Evolutionary conservation across 2,888 invertebrate genomes (phyloP).

Genomic region (Rhopalosiphum nymphaeae): DNA sequence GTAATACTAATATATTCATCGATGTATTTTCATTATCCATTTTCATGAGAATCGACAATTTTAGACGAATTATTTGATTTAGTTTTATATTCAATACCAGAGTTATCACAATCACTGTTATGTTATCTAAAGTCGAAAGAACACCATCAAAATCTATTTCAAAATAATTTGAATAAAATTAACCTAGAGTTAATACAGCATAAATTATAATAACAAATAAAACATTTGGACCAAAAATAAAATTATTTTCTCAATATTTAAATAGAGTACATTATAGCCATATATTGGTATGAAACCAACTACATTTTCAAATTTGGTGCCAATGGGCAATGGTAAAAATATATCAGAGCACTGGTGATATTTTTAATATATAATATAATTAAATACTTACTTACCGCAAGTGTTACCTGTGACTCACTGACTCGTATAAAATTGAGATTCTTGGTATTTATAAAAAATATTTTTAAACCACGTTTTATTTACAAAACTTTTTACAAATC

Average conservation of each 20-base stretch:
- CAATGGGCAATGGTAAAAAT: neutral
- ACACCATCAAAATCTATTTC: neutral
- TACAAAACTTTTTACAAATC: neutral
- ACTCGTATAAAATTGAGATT: neutral
- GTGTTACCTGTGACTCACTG: too few species aligned
- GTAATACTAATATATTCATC: too few species aligned
- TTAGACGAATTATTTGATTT: neutral
- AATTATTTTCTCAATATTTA: neutral
- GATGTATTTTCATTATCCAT: neutral
- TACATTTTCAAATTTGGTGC: neutral
- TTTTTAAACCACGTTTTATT: neutral
- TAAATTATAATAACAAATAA: neutral
- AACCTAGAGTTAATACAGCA: neutral
- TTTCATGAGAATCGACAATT: neutral
- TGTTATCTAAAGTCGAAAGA: neutral
- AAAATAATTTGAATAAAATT: neutral
- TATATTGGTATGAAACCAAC: neutral
- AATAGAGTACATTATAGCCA: neutral
- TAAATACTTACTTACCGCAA: too few species aligned
- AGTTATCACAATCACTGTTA: neutral
- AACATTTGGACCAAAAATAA: neutral
- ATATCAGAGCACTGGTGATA: neutral
- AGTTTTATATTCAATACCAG: neutral
- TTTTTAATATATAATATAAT: too few species aligned
- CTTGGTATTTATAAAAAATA: neutral